Base-by-base conservation (phyloP, 1,140 invertebrate genomes). In the Neodiprion lecontei region DNA sequence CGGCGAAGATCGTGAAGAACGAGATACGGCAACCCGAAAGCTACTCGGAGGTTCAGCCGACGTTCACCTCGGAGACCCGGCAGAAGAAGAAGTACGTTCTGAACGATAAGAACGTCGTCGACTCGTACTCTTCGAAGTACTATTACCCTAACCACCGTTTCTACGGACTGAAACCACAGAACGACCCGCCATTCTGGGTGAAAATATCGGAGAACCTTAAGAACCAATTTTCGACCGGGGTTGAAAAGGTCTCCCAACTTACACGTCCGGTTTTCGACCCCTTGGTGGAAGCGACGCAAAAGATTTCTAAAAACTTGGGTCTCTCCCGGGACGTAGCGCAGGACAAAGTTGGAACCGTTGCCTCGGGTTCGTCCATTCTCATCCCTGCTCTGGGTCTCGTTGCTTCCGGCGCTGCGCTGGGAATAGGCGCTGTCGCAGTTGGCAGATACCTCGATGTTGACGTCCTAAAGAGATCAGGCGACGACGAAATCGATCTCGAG, bases 341-440 rank as follows among this genome's bases (percentile, higher is more conserved):
- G 83, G 92, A 95, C 78, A 94, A 94, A 81, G 89, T 95, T n/a
- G 94, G 92, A 1, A 89, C 91, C 9, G 89, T 92, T 0, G 89
- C 85, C n/a, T 79, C 88, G 0, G 89, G 89, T 4, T 85, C 88
- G 0, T 91, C 92, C 0, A 91, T 93, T 0, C 88, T 95, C 72
- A 87, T 95, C n/a, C 94, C 93, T 28, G 93, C 93, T 7, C 84
- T 95, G 17, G 93, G 94, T 10, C 86, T 95, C 1, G 92, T 95
- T 74, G 94, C 94, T 21, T 94, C 94, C 1, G 95, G 94, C 5
- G 93, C 94, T 12, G 94, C 94, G 9, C 87, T 95, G 7, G 94
- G 94, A 1, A 89, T 95, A 2, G 94, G 94, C 23, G 94, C 94
- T 0, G 92, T 95, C 0, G 94, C 94, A 3, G 91, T 95, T 49